A percentile compares a stretch with the other conserved stretches of the same genome.
These are phyloP conservation scores for Propithecus deckenii DNA, from an alignment of 2,797 vertebrate species.

Conservation along the genomic window DNA sequence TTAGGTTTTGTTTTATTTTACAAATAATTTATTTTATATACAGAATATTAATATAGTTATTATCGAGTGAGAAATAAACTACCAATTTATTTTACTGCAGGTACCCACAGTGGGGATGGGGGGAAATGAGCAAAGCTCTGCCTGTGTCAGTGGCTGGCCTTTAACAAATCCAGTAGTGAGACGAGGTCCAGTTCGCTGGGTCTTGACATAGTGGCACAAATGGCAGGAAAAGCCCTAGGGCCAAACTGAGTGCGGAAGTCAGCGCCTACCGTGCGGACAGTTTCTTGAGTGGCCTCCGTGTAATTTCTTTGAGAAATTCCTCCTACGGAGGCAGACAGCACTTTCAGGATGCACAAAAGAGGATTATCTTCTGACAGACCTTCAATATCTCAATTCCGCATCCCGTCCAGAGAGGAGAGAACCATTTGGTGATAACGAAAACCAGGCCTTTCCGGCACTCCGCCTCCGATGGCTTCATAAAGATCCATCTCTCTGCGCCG, in stretches of 20 bases:
- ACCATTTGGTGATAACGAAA: slow-evolving; percentile 80
- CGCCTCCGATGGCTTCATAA: slow-evolving; percentile 78
- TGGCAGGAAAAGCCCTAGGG: not conserved
- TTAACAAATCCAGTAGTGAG: slow-evolving; percentile 30
- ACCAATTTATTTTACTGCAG: not conserved
- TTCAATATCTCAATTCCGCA: slow-evolving; percentile 81
- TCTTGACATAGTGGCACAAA: not conserved
- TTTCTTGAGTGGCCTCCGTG: not conserved
- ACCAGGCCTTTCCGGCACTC: slow-evolving; percentile 73
- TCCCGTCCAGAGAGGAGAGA: slow-evolving; percentile 72
- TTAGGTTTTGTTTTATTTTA: not conserved
- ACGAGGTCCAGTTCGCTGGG: not conserved
- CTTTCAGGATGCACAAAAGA: slow-evolving; percentile 69
- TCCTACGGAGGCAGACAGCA: slow-evolving; percentile 60
- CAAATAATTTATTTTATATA: not conserved
- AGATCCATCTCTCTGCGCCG: slow-evolving; percentile 72
- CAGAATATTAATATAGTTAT: not conserved
- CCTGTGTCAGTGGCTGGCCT: not conserved
- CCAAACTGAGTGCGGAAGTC: not conserved
- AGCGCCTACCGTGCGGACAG: not conserved
- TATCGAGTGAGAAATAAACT: not conserved
- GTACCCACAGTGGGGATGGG: not conserved
- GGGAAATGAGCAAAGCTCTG: not conserved
- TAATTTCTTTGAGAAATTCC: slow-evolving; percentile 54
- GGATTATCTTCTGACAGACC: slow-evolving; percentile 80